Conservation (phyloP, 2,888 invertebrate species). For the Tubiluchus corallicola region DNA sequence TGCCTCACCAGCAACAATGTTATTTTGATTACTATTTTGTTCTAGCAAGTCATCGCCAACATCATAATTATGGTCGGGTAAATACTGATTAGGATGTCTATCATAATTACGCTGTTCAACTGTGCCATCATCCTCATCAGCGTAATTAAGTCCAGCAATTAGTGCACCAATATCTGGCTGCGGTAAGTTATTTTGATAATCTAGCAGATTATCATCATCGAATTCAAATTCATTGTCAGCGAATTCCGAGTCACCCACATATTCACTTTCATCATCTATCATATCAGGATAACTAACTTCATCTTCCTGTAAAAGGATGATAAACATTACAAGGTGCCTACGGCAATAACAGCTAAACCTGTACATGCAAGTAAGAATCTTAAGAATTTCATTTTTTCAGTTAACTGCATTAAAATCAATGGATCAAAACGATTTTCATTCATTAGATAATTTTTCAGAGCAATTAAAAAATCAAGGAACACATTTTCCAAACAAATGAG, state of each 20-base stretch:
- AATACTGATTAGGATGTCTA: constrained; percentile 63
- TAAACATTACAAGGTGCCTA: too few species aligned
- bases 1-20: constrained; percentile 12
- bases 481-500: too few species aligned
- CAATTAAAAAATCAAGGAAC: too few species aligned
- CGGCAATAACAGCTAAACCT: too few species aligned
- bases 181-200: constrained; percentile 23
- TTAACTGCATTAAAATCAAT: too few species aligned
- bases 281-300: constrained; percentile 26
- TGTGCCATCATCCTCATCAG: constrained; percentile 19
- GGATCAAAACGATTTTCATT: too few species aligned
- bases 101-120: constrained; percentile 43
- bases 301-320: too few species aligned
- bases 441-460: too few species aligned
- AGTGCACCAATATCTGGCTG: constrained; percentile 31
- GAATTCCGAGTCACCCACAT: constrained; percentile 47
- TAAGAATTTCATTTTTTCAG: too few species aligned
- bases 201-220: constrained; percentile 30
- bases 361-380: too few species aligned
- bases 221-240: constrained; percentile 37
- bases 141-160: constrained; percentile 20
- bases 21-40: constrained; percentile 12
- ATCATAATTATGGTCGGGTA: constrained; percentile 36
- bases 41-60: constrained; percentile 9
- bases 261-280: constrained; percentile 29